Base-by-base conservation (phyloP, 2,797 vertebrate genomes). In the Spinibarbus caldwelli region DNA sequence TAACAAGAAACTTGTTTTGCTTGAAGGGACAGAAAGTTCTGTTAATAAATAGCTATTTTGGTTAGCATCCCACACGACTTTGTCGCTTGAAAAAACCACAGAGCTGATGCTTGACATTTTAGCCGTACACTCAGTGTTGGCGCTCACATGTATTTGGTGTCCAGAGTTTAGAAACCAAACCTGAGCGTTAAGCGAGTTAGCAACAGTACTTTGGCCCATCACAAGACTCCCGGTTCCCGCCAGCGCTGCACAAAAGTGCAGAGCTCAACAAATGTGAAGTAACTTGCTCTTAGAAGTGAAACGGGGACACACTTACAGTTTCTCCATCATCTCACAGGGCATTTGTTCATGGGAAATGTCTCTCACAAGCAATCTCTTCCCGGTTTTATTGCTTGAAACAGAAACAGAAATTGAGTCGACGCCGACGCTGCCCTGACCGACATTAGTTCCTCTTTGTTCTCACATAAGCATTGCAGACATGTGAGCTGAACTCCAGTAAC, bases 401-500 rank as follows among this genome's bases (percentile, higher is more conserved):
- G 73, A 75, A 76, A 86, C 59, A 75, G 43, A 81, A 84, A 83
- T 26, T 5, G 8, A 57, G 36, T 41, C 8, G 43, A 66, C 67
- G 0, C 62, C 66, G 57, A 78, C 54, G 54, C 34, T 36, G 47
- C 11, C 21, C 47, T 59, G 78, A 64, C 6, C 4, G 19, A 49
- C 71, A 1, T 80, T 77, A 81, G 80, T 86, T 86, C 62, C 82
- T 86, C 85, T 89, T 89, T 91, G 88, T 91, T 90, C 79, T 85
- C 82, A 14, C 81, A 29, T 26, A 84, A 80, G 29, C 45, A 15
- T 29, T 62, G 43, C 73, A 84, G 62, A 77, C 47, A 80, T n/a
- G 26, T 26, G n/a, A 9, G 38, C 15, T 91, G 90, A 92, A 90
- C 91, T 91, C 2, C n/a, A 90, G 89, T 91, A 91, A 92, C 89